phyloP scores from a whole-genome alignment of 92 coral and sea anemone genomes.

The Phenganax stokvisi region DNA sequence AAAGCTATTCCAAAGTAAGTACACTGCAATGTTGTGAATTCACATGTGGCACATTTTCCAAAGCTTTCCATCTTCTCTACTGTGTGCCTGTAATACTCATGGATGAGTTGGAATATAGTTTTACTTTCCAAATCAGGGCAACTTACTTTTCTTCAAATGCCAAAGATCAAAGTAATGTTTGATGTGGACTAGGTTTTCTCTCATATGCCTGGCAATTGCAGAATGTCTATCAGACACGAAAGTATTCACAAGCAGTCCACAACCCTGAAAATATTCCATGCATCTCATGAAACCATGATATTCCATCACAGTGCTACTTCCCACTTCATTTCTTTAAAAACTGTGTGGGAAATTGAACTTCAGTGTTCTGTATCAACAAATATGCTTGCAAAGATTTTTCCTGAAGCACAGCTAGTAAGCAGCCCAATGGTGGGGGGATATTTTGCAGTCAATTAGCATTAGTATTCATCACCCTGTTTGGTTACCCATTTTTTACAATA shows the following conservation, averaged over 20 bases:
- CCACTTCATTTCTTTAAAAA: slow-evolving; percentile 50
- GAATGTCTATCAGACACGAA: slow-evolving; percentile 50
- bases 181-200: slow-evolving; percentile 42
- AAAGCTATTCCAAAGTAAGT: too few species aligned
- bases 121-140: not conserved
- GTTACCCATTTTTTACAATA: too few species aligned
- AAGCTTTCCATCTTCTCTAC: too few species aligned
- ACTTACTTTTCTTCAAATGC: slow-evolving; percentile 51
- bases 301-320: slow-evolving; percentile 38
- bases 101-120: too few species aligned
- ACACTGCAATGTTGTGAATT: too few species aligned
- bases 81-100: too few species aligned
- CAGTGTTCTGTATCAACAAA: not conserved
- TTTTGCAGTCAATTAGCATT: too few species aligned
- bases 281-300: slow-evolving; percentile 5
- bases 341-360: too few species aligned
- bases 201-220: slow-evolving; percentile 54
- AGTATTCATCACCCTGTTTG: too few species aligned
- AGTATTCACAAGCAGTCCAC: slow-evolving; percentile 46
- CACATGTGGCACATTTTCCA: too few species aligned
- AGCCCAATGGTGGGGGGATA: too few species aligned
- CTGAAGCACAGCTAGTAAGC: not conserved
- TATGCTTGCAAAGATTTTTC: not conserved
- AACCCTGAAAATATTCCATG: slow-evolving; percentile 35
- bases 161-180: slow-evolving; percentile 57